Evolutionary conservation across 2,113 vertebrate genomes (phyloP).

Genomic region (Agelaius tricolor): DNA sequence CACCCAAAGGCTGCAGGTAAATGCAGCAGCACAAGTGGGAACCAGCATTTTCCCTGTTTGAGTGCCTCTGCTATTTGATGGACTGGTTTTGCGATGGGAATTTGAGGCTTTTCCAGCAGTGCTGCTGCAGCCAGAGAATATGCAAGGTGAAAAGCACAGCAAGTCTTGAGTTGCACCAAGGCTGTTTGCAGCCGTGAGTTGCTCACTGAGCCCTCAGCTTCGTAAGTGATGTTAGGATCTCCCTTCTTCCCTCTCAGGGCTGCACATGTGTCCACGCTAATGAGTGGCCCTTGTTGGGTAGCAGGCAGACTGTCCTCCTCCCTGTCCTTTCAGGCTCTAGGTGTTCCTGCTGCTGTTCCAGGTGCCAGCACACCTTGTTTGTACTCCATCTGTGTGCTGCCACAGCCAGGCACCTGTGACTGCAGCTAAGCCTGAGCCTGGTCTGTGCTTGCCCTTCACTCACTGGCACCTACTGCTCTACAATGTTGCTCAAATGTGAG

Average conservation of each 20-base stretch:
- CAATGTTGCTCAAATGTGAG: background rate
- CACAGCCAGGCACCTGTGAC: accelerated
- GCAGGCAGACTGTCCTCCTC: background rate
- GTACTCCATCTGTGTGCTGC: background rate
- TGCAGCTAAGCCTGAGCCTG: background rate
- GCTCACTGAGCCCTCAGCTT: accelerated
- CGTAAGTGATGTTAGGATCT: background rate
- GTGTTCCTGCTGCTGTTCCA: background rate
- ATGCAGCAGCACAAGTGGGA: background rate
- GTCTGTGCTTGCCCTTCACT: background rate
- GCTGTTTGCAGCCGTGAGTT: background rate
- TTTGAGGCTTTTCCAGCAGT: background rate
- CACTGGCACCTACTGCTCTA: background rate
- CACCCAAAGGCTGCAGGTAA: background rate
- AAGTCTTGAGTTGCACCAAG: background rate
- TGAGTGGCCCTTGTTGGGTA: too few relatives aligned
- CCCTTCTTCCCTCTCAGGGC: background rate
- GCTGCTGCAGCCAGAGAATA: background rate
- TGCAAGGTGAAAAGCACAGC: background rate
- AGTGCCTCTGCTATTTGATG: background rate
- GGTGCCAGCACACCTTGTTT: background rate
- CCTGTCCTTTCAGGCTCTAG: background rate
- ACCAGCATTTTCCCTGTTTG: background rate
- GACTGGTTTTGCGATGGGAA: background rate
- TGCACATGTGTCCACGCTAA: background rate